Base-by-base conservation (phyloP, 2,797 vertebrate species). In the Myotis pilosus region DNA sequence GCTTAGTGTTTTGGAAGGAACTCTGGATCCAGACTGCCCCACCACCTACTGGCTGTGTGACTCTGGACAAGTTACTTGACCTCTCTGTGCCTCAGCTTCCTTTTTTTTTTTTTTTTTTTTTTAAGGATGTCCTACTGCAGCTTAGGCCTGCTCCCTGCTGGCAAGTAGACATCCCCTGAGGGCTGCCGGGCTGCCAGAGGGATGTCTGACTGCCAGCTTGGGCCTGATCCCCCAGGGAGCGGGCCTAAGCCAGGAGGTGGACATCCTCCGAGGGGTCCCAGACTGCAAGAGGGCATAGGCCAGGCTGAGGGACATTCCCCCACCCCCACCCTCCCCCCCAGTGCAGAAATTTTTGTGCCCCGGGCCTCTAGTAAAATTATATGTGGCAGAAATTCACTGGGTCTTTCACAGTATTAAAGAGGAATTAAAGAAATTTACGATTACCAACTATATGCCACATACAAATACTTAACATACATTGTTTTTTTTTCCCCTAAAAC, bases 341-440 rank as follows among this genome's bases (percentile, higher is more conserved):
- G 38, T 38, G 38, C 38, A 38, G 5, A 38, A 5, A 38, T 38
- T 38, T 38, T 38, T 38, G 38, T 38, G 38, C 38, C 38, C 38
- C 38, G 38, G 38, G 5, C 38, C 38, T 38, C 38, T 38, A 38
- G 5, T 53, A 53, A 89, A 84, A 51, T 57, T 23, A 44, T 57
- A 55, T 64, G 28, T 90, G 57, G 22, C 41, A 92, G 33, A 93
- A 96, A 86, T 76, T 72, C 75, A 51, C 6, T 23, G 17, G 9
- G 51, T 64, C 25, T 93, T 87, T 72, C 33, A 33, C 25, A 87
- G 41, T 79, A 91, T 95, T 86, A 92, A 91, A 79, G 22, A 84
- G 33, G 47, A 95, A 94, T 75, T 74, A 72, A 64, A 44, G 62
- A 85, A 17, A 92, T 87, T 74, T 87, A 57, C 36, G 36, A 94